A percentile compares a stretch with the other conserved stretches of the same genome.
Evolutionary conservation across 2,888 invertebrate genomes (phyloP).

Genomic region (Allolobophora icterica): DNA sequence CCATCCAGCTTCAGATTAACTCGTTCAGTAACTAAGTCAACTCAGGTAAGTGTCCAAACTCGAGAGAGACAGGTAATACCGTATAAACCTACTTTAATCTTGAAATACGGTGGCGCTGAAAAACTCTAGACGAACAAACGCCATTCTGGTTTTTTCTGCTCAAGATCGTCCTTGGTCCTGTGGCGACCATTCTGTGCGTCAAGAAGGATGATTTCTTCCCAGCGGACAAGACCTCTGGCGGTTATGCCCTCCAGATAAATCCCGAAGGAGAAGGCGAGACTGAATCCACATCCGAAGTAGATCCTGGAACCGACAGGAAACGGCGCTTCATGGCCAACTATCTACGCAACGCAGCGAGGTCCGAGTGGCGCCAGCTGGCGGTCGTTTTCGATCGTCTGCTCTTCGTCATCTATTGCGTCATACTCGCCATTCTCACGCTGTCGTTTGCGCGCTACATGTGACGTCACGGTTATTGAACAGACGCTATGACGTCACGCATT

Average conservation of each 20-base stretch:
- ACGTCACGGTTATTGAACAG: not conserved
- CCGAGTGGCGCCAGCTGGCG: slow-evolving; percentile 34
- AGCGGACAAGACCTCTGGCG: not conserved
- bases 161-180: not conserved
- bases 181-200: slow-evolving; percentile 19
- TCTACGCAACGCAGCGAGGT: slow-evolving; percentile 1
- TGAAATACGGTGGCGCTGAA: too few relatives aligned
- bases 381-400: slow-evolving; percentile 30
- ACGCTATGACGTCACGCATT: too few relatives aligned
- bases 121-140: too few relatives aligned
- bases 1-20: too few relatives aligned
- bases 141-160: not conserved
- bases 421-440: not conserved
- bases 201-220: not conserved
- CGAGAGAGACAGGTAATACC: too few relatives aligned
- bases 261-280: not conserved
- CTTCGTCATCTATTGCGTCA: slow-evolving; percentile 30
- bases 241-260: not conserved
- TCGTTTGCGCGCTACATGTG: slow-evolving; percentile 18
- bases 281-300: not conserved
- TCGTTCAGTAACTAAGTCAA: too few relatives aligned
- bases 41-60: too few relatives aligned
- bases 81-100: too few relatives aligned
- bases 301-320: not conserved
- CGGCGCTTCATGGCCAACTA: slow-evolving; percentile 13